A percentile compares a stretch with the other conserved stretches of the same genome.
Conservation (phyloP, 2,888 invertebrate genomes). For the Hetaerina titia region DNA sequence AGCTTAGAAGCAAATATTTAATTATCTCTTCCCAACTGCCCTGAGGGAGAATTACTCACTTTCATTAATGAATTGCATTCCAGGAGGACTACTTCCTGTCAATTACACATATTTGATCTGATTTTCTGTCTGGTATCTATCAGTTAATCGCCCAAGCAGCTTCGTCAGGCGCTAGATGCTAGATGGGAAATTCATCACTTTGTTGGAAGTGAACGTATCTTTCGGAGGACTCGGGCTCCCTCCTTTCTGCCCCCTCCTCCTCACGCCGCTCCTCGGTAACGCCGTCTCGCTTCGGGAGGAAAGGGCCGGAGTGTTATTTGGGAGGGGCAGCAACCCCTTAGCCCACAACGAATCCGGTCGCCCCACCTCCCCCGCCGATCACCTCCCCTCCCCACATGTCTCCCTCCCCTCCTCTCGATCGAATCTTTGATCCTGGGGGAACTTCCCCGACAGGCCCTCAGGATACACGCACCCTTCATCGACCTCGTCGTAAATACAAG, state of each 20-base stretch:
- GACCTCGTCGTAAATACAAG: neutral
- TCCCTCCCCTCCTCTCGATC: neutral
- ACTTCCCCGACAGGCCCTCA: neutral
- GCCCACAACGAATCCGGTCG: neutral
- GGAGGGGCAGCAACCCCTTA: no score
- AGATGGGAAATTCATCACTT: neutral
- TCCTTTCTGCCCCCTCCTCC: neutral
- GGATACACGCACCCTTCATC: neutral
- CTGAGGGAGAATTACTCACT: no score
- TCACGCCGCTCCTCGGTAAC: neutral
- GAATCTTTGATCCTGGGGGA: neutral
- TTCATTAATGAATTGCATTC: no score
- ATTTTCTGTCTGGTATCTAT: no score
- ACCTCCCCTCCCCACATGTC: neutral
- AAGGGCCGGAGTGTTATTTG: no score
- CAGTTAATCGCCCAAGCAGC: no score
- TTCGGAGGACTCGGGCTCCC: neutral
- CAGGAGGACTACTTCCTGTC: no score
- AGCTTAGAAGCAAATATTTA: no score
- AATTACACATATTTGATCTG: no score
- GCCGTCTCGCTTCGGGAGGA: no score
- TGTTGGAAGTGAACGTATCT: neutral
- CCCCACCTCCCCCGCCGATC: neutral
- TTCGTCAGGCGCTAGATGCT: no score
- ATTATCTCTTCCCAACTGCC: no score